Evolutionary conservation across 2,888 invertebrate species (phyloP), one percentile per base, ranked within the genome.

Genomic region (Nysson spinosus): DNA sequence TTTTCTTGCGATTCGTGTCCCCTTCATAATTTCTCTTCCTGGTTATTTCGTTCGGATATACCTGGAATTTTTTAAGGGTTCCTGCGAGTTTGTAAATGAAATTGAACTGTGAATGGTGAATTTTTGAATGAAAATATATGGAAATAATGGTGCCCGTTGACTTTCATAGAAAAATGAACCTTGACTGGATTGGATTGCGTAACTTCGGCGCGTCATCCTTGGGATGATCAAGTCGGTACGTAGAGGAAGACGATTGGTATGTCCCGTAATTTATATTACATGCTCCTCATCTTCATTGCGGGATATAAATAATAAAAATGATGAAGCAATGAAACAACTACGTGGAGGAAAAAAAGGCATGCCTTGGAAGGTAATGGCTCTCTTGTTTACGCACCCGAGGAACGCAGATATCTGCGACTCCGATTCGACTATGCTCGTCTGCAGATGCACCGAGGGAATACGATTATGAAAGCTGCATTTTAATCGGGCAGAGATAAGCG

Each of bases 71-170:
- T n/a, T n/a, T n/a, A n/a, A n/a, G n/a, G n/a, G n/a, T n/a, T n/a
- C n/a, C n/a, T n/a, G n/a, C n/a, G n/a, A n/a, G n/a, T n/a, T n/a
- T n/a, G n/a, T 24, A 24, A n/a, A 9, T 14, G 0, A 7, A 3
- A 12, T 34, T 37, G 14, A 5, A 12, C 19, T 16, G 34, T 34
- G 52, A 49, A 56, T 40, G 57, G 28, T 43, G 56, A 34, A 56
- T 55, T 32, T 58, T 20, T 50, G 43, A 28, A 26, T 51, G 51
- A 52, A 62, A 58, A 52, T 46, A 44, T 34, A 55, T 72, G 30
- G 34, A 63, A 69, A 66, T 62, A 71, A 66, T 32, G 37, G 76
- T 65, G 71, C 61, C n/a, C 68, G 62, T 76, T 68, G 70, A 73
- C 71, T 68, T 66, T 50, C 24, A 22, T 28, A 40, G 49, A 61